phyloP scores from a whole-genome alignment of 2,888 invertebrate species.

The Myathropa florea region DNA sequence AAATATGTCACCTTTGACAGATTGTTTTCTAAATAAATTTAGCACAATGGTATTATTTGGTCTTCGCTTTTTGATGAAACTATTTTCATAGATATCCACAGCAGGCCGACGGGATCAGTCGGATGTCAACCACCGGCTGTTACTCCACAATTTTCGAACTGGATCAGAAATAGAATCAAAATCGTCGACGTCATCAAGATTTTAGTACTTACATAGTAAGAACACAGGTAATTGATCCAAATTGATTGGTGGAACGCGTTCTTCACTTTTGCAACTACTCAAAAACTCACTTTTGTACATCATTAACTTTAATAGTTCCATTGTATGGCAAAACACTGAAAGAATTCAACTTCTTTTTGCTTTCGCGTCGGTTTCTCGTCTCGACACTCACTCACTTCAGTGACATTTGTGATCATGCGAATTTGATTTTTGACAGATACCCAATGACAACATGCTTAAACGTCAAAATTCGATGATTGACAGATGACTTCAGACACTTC shows the following conservation, averaged over 20 bases:
- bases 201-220: conserved; percentile 85
- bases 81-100: no score
- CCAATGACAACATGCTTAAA: background rate
- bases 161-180: background rate
- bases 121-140: background rate
- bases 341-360: background rate
- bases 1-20: no score
- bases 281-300: conserved; percentile 81
- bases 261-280: conserved; percentile 81
- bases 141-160: background rate
- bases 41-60: no score
- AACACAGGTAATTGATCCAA: conserved; percentile 88
- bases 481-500: no score
- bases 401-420: background rate
- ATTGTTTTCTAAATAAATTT: no score
- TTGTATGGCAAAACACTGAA: conserved; percentile 71
- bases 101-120: no score
- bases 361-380: background rate
- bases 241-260: conserved; percentile 88
- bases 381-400: background rate
- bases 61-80: no score
- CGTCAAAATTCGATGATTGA: background rate
- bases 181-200: background rate
- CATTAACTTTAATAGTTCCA: conserved; percentile 81
- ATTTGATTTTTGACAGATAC: background rate